Percentiles rank a stretch among this genome's conserved stretches.
These are phyloP conservation scores for Heliconius hortense DNA, from an alignment of 2,888 invertebrate species.

Conservation along the genomic window DNA sequence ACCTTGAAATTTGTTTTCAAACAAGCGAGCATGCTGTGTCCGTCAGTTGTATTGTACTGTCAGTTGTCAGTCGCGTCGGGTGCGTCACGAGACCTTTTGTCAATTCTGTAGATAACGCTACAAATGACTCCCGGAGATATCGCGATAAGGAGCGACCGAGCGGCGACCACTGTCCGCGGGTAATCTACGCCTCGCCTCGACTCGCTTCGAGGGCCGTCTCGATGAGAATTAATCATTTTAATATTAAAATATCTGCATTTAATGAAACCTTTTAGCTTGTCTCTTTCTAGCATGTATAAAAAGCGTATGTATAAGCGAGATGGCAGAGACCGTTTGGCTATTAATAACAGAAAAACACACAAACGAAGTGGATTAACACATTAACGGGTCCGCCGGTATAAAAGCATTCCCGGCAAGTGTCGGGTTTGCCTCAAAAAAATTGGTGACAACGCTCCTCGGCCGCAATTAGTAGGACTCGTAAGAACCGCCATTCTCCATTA, in stretches of 20 bases:
- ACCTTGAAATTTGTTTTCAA: constrained; percentile 8
- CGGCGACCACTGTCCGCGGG: constrained; percentile 31
- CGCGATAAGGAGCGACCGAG: constrained; percentile 31
- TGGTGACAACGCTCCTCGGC: constrained; percentile 51
- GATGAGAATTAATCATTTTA: constrained; percentile 50
- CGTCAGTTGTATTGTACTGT: constrained; percentile 17
- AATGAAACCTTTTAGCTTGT: constrained; percentile 35
- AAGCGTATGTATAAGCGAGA: constrained; percentile 50
- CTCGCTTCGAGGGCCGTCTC: constrained; percentile 34
- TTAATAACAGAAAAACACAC: constrained; percentile 71
- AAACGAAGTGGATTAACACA: constrained; percentile 79
- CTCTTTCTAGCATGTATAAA: constrained; percentile 38
- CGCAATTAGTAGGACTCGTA: constrained; percentile 49
- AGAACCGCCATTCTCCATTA: constrained; percentile 24
- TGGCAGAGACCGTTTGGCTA: constrained; percentile 60
- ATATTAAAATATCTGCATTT: constrained; percentile 45
- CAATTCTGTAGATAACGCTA: constrained; percentile 23
- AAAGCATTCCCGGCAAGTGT: constrained; percentile 74
- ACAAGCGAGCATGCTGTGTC: constrained; percentile 5
- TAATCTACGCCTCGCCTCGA: constrained; percentile 38
- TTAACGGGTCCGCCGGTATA: constrained; percentile 70
- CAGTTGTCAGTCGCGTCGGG: background rate
- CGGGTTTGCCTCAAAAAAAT: constrained; percentile 52
- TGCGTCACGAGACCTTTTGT: constrained; percentile 23
- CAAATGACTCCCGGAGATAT: constrained; percentile 32